Percentiles rank a stretch among this genome's conserved stretches.
Evolutionary conservation across 1,140 invertebrate species (phyloP).

Genomic region (Habropoda laboriosa): DNA sequence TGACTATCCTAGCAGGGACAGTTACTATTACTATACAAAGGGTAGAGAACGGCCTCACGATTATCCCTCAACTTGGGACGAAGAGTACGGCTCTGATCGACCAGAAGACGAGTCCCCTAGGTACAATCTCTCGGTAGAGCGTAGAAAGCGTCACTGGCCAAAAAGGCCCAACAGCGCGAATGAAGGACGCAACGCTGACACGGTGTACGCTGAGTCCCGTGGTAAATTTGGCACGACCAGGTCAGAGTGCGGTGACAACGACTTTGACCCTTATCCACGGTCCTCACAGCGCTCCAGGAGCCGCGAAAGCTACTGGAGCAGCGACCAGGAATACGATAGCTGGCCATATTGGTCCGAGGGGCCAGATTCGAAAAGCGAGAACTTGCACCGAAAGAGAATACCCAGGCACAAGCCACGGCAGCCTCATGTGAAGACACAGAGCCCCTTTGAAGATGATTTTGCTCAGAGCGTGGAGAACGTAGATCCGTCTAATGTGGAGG

Average conservation of each 20-base stretch:
- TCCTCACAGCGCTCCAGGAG: conserved; percentile 76
- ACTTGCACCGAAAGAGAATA: conserved; percentile 77
- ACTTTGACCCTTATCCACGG: conserved; percentile 76
- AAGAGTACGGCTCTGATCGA: conserved; percentile 71
- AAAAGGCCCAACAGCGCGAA: conserved; percentile 85
- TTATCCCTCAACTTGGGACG: conserved; percentile 72
- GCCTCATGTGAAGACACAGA: conserved; percentile 78
- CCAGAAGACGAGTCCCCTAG: conserved; percentile 72
- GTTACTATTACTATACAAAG: conserved; percentile 74
- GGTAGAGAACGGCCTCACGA: conserved; percentile 72
- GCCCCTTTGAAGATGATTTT: conserved; percentile 88
- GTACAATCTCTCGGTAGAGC: conserved; percentile 75
- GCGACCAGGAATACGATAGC: conserved; percentile 79
- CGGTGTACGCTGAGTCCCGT: conserved; percentile 72
- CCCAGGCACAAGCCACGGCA: conserved; percentile 75
- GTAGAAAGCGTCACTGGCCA: conserved; percentile 83
- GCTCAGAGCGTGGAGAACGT: conserved; percentile 77
- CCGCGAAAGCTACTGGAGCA: conserved; percentile 79
- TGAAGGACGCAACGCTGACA: conserved; percentile 76
- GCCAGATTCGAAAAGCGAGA: conserved; percentile 74
- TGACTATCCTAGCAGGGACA: conserved; percentile 70
- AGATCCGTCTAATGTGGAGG: conserved; percentile 51
- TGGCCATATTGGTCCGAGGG: conserved; percentile 78
- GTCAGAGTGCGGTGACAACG: conserved; percentile 80
- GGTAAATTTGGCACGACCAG: conserved; percentile 77